phyloP scores from a whole-genome alignment of 2,113 vertebrate genomes.

The Catharus minimus region DNA sequence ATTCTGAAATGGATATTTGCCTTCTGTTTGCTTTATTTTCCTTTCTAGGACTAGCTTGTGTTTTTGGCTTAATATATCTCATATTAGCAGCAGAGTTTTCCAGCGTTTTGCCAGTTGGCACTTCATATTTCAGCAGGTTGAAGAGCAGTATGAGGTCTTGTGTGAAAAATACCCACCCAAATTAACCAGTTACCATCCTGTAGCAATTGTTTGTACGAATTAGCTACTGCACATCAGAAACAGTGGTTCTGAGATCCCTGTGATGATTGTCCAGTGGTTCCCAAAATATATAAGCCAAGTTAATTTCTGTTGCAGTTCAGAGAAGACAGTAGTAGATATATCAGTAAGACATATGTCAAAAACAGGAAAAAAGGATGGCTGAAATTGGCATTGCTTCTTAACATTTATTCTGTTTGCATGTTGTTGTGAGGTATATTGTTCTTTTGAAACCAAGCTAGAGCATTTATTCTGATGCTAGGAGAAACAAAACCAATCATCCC shows the following conservation, averaged over 20 bases:
- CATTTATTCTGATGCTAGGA: neutral
- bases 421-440: neutral
- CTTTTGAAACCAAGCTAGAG: neutral
- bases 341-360: neutral
- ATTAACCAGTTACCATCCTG: constrained; percentile 32
- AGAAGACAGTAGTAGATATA: neutral
- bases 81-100: constrained; percentile 48
- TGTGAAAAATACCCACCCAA: constrained; percentile 28
- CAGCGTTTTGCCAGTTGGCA: constrained; percentile 59
- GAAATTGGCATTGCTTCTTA: neutral
- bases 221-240: neutral
- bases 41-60: constrained; percentile 19
- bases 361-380: neutral
- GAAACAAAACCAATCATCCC: neutral
- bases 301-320: neutral
- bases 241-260: neutral
- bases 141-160: constrained; percentile 59
- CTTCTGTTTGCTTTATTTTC: constrained; percentile 47
- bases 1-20: constrained; percentile 62
- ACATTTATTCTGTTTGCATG: neutral
- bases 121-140: constrained; percentile 59
- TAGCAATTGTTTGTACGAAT: neutral
- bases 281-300: neutral
- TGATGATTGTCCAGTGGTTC: neutral
- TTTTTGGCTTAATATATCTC: constrained; percentile 54